phyloP scores from a whole-genome alignment of 1,140 invertebrate genomes.

The Bacillus rossius region DNA sequence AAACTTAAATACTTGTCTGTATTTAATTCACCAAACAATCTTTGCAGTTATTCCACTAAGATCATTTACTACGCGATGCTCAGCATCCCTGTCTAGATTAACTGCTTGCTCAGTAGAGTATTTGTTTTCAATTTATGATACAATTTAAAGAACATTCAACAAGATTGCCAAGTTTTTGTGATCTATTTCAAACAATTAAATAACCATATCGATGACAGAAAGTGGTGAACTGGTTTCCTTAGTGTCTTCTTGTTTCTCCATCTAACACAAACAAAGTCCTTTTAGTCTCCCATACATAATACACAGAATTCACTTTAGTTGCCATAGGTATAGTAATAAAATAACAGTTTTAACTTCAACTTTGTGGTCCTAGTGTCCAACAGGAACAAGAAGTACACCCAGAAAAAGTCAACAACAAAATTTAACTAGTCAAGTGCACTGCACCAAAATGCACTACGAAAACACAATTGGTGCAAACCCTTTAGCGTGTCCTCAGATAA shows the following conservation, averaged over 20 bases:
- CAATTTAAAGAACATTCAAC: slow-evolving; percentile 22
- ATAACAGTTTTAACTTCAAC: slow-evolving; percentile 24
- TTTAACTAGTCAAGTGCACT: not conserved
- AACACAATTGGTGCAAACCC: slow-evolving; percentile 4
- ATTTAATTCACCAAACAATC: not conserved
- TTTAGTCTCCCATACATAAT: not conserved
- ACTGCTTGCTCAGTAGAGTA: slow-evolving; percentile 17
- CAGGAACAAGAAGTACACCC: slow-evolving; percentile 26
- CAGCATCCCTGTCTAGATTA: slow-evolving; percentile 25
- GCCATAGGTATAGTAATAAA: not conserved
- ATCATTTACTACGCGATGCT: slow-evolving; percentile 20
- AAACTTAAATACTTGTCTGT: not conserved
- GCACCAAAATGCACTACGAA: not conserved
- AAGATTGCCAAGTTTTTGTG: slow-evolving; percentile 11
- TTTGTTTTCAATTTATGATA: slow-evolving; percentile 12
- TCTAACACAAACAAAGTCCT: not conserved
- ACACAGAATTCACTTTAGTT: no score
- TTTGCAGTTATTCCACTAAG: slow-evolving; percentile 12
- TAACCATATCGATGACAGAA: not conserved
- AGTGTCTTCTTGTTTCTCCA: slow-evolving; percentile 4
- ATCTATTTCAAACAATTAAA: not conserved
- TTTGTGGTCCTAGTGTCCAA: slow-evolving; percentile 17
- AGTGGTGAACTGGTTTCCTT: not conserved
- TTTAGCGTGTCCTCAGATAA: not conserved
- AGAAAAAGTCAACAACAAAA: slow-evolving; percentile 26